Conservation (phyloP, 2,888 invertebrate genomes). For the Subacronicta megacephala region DNA sequence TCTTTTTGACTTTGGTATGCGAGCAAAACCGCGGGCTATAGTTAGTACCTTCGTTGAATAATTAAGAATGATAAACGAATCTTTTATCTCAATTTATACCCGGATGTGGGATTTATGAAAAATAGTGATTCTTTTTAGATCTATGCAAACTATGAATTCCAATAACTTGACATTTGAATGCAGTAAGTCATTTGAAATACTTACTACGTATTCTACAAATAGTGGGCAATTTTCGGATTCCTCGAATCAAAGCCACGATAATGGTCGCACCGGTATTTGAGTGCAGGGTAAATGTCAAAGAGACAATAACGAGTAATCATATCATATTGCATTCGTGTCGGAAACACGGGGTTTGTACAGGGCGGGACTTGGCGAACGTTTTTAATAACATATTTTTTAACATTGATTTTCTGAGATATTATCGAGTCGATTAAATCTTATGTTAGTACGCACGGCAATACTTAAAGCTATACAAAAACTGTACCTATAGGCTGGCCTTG, state of each 20-base stretch:
- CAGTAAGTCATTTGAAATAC: slow-evolving; percentile 37
- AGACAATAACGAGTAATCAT: slow-evolving; percentile 55
- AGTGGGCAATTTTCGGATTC: slow-evolving; percentile 44
- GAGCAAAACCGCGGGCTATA: too few relatives aligned
- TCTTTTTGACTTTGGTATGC: too few relatives aligned
- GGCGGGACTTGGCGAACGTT: slow-evolving; percentile 5
- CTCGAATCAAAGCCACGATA: slow-evolving; percentile 35
- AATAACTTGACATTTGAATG: slow-evolving; percentile 31
- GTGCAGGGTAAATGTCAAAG: slow-evolving; percentile 55
- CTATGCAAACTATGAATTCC: slow-evolving; percentile 5
- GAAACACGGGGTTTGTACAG: slow-evolving; percentile 26
- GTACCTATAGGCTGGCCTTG: too few relatives aligned
- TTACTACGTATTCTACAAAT: slow-evolving; percentile 36
- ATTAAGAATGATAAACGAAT: too few relatives aligned
- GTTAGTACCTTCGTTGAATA: too few relatives aligned
- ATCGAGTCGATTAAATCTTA: too few relatives aligned
- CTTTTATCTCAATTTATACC: too few relatives aligned
- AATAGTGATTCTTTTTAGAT: too few relatives aligned
- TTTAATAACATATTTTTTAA: background rate
- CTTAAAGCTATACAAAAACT: too few relatives aligned
- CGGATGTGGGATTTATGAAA: too few relatives aligned
- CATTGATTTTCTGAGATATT: background rate
- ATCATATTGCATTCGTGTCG: slow-evolving; percentile 48
- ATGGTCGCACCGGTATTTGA: slow-evolving; percentile 17
- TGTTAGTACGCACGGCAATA: too few relatives aligned